phyloP scores from a whole-genome alignment of 2,797 vertebrate genomes.

The Phoebastria nigripes region DNA sequence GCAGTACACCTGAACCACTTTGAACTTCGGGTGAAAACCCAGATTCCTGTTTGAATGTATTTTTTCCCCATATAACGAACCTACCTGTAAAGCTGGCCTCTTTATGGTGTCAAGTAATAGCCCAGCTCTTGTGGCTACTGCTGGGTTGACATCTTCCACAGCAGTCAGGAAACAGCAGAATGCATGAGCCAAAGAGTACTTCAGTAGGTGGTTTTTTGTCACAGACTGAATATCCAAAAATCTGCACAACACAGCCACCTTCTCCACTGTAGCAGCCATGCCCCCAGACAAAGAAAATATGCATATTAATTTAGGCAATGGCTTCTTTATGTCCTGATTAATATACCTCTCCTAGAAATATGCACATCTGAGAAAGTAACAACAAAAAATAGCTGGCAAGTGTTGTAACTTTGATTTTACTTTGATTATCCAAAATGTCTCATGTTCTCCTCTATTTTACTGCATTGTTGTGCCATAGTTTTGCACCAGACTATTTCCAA shows the following conservation, averaged over 20 bases:
- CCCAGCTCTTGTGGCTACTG: slow-evolving; percentile 93
- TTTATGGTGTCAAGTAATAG: slow-evolving; percentile 96
- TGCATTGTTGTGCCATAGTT: background rate
- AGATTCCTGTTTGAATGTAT: background rate
- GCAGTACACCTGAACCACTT: background rate
- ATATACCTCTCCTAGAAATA: background rate
- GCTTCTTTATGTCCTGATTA: background rate
- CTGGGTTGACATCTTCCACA: slow-evolving; percentile 97
- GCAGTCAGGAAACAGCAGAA: slow-evolving; percentile 98
- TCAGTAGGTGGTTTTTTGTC: slow-evolving; percentile 95
- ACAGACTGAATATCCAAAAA: slow-evolving; percentile 97
- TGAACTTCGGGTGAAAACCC: background rate
- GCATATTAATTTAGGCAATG: background rate
- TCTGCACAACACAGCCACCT: slow-evolving; percentile 94
- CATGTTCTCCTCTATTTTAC: background rate
- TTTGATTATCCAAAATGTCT: background rate
- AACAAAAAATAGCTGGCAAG: background rate
- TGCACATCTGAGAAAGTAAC: background rate
- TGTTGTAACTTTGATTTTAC: background rate
- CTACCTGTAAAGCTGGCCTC: slow-evolving; percentile 92
- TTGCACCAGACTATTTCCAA: background rate
- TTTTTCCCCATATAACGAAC: background rate
- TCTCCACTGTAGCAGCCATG: slow-evolving; percentile 83
- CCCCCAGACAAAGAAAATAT: slow-evolving; percentile 2
- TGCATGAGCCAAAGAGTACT: slow-evolving; percentile 94